phyloP scores from a whole-genome alignment of 2,113 vertebrate species.

The Boulengeromyrus knoepffleri region DNA sequence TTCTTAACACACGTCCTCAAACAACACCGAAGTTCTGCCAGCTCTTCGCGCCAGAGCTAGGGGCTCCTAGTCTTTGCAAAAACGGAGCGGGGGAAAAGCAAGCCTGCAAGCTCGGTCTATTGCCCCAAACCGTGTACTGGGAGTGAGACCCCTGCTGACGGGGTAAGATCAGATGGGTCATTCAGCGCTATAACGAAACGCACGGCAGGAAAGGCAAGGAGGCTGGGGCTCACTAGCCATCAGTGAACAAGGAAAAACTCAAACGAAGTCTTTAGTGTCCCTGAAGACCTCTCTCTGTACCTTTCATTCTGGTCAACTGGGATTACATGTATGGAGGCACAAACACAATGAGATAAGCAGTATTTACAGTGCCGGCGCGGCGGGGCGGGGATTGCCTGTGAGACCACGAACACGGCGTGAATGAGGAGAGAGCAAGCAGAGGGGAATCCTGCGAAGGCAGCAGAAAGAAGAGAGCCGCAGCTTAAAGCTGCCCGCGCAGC shows the following conservation, averaged over 20 bases:
- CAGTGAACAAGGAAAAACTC: not conserved
- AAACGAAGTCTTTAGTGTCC: not conserved
- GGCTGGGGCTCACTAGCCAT: not conserved
- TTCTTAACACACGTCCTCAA: constrained; percentile 19
- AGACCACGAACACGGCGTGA: not conserved
- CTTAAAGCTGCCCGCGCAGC: constrained; percentile 39
- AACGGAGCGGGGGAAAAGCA: constrained; percentile 23
- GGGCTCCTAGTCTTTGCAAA: not conserved
- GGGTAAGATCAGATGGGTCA: not conserved
- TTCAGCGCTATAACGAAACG: not conserved
- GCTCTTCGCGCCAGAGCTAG: not conserved
- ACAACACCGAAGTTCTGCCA: not conserved
- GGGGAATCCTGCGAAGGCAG: constrained; percentile 12
- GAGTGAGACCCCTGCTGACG: not conserved
- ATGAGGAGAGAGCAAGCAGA: not conserved
- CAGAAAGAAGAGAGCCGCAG: constrained; percentile 27
- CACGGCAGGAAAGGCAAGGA: not conserved
- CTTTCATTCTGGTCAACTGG: constrained; percentile 20
- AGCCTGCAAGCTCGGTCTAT: constrained; percentile 47
- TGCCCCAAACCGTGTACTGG: not conserved
- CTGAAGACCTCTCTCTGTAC: not conserved
- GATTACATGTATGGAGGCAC: constrained; percentile 26
- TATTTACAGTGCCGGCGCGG: constrained; percentile 26
- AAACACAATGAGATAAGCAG: constrained; percentile 33
- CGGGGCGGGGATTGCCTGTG: constrained; percentile 8